Base-by-base conservation (phyloP, 2,797 vertebrate genomes). In the Scomberomorus guttatus region DNA sequence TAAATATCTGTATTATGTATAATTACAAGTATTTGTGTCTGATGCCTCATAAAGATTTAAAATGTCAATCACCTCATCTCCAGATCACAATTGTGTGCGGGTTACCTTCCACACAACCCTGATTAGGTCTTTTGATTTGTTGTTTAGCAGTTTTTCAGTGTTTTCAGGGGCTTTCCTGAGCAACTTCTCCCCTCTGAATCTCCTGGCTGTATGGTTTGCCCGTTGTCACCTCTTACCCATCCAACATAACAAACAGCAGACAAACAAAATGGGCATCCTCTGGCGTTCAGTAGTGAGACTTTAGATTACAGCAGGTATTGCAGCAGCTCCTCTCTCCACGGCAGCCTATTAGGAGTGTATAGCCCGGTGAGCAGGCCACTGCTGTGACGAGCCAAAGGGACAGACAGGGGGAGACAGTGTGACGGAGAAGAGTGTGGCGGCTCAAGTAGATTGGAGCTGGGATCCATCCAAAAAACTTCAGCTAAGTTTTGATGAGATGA, bases 381-480 rank as follows among this genome's bases (percentile, higher is more conserved):
- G 91, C 92, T 93, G 93, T 92, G 93, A 92, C 91, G 85, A 89
- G 86, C 90, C 87, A 76, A 66, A 86, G 87, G 89, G 90, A 92
- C 89, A 91, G 92, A 91, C 91, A 92, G 92, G 87, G 92, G 92
- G 92, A 93, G 93, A 90, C 90, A 91, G 90, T 91, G 90, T 88
- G 91, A 94, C 89, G 85, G 89, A 87, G 90, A 89, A 91, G 85
- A 88, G 79, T 60, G 82, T 75, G 84, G 81, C 29, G 74, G 82
- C 87, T 79, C 61, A 29, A 81, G 71, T 48, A 84, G 82, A 90
- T 81, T 88, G 83, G 62, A 78, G 85, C 91, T 93, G 85, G 88
- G 85, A 89, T 81, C 81, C 72, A 44, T 91, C 89, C 89, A 90
- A 88, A 90, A 92, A 92, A 93, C 92, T 93, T 93, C 62, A 73